These are phyloP conservation scores for Temnothorax rugatulus DNA, from an alignment of 2,888 invertebrate genomes.

Conservation along the genomic window DNA sequence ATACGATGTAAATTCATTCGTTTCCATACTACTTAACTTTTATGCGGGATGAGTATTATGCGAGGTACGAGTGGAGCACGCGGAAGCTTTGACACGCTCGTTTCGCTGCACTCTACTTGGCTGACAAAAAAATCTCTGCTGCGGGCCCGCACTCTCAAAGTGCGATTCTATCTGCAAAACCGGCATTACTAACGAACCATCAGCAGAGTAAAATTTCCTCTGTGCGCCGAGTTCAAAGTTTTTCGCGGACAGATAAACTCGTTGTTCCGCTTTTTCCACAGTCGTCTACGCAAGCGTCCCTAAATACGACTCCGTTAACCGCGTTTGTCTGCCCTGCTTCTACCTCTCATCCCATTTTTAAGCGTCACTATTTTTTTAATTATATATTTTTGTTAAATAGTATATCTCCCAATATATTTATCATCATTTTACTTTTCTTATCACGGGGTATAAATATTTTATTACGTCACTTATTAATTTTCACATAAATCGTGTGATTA, in stretches of 20 bases:
- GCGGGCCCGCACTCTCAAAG: constrained; percentile 54
- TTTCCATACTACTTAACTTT: constrained; percentile 60
- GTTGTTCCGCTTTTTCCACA: constrained; percentile 39
- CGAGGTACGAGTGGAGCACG: constrained; percentile 36
- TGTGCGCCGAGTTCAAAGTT: constrained; percentile 55
- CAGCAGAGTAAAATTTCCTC: constrained; percentile 59
- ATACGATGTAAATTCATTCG: constrained; percentile 53
- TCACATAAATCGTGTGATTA: background rate
- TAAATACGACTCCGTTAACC: constrained; percentile 56
- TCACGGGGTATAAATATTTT: background rate
- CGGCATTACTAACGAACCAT: constrained; percentile 65
- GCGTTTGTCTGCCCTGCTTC: background rate
- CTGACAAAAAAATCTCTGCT: constrained; percentile 52
- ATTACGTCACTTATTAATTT: background rate
- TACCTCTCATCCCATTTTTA: constrained; percentile 6
- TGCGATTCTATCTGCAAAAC: constrained; percentile 54
- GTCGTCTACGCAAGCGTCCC: constrained; percentile 45
- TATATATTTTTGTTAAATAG: background rate
- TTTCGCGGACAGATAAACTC: constrained; percentile 59
- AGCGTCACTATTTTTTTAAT: background rate
- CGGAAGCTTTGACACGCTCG: constrained; percentile 46
- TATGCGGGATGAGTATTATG: constrained; percentile 33
- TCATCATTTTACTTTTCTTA: background rate
- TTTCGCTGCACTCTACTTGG: constrained; percentile 39
- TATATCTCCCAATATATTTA: background rate